Percentiles rank a stretch among this genome's conserved stretches.
These are phyloP conservation scores for Drosophila navojoa DNA, from an alignment of 1,140 invertebrate species.

Conservation along the genomic window DNA sequence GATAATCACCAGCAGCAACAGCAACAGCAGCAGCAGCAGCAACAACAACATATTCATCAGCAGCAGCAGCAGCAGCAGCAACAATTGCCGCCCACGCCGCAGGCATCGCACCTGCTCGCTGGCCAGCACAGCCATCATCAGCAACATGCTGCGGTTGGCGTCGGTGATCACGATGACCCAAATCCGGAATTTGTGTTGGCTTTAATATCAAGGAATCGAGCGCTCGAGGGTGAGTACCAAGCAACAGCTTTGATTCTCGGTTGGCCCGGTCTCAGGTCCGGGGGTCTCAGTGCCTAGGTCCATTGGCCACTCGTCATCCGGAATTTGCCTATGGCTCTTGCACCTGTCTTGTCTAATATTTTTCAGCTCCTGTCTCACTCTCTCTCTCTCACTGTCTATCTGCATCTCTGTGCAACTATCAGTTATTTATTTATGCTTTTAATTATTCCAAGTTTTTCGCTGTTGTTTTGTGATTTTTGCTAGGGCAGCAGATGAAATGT, in stretches of 20 bases:
- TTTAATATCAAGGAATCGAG: slow-evolving; percentile 93
- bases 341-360: slow-evolving; percentile 28
- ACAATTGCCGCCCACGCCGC: slow-evolving; percentile 84
- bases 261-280: not conserved
- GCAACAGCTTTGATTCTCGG: not conserved
- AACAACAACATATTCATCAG: slow-evolving; percentile 60
- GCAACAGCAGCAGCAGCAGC: slow-evolving; percentile 20
- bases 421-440: slow-evolving; percentile 54
- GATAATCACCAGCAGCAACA: slow-evolving; percentile 69
- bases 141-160: slow-evolving; percentile 32
- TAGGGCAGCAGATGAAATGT: slow-evolving; percentile 21
- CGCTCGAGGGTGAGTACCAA: slow-evolving; percentile 91
- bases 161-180: slow-evolving; percentile 84
- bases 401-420: slow-evolving; percentile 17
- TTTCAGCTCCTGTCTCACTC: slow-evolving; percentile 11
- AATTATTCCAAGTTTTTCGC: slow-evolving; percentile 73
- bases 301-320: slow-evolving; percentile 36
- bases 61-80: slow-evolving; percentile 71
- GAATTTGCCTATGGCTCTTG: slow-evolving; percentile 45
- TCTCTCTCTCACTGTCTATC: not conserved
- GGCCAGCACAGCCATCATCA: slow-evolving; percentile 71
- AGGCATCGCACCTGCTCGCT: slow-evolving; percentile 84
- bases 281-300: not conserved
- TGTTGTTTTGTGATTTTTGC: slow-evolving; percentile 36
- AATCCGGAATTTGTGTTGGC: slow-evolving; percentile 93